Conservation (phyloP, 2,113 vertebrate genomes). For the Ailuropoda melanoleuca region DNA sequence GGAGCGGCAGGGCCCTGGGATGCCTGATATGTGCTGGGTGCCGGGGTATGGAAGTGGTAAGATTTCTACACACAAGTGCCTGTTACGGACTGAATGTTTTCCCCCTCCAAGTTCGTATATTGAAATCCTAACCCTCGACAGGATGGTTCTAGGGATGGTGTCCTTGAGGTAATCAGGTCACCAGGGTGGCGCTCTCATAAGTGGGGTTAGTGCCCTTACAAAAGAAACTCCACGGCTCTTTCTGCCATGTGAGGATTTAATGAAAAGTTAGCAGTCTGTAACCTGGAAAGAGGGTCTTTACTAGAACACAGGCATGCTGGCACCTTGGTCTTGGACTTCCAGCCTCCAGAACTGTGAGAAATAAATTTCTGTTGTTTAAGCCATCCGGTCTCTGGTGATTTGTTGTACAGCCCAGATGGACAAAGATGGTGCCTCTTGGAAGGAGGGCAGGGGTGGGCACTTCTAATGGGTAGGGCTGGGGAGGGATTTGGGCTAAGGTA, state of each 20-base stretch:
- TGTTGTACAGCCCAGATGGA: neutral
- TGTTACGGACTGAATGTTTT: neutral
- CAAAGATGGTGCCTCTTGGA: neutral
- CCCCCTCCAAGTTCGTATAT: neutral
- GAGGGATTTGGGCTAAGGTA: neutral
- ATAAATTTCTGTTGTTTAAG: neutral
- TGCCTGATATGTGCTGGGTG: neutral
- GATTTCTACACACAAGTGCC: neutral
- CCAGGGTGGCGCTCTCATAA: neutral
- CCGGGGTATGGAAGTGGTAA: neutral
- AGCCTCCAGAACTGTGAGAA: neutral
- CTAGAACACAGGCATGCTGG: neutral
- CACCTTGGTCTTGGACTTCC: neutral
- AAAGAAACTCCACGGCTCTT: neutral
- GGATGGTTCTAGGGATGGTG: neutral
- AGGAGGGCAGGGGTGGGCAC: neutral
- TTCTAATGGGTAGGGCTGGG: neutral
- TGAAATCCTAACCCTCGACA: neutral
- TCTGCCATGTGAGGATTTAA: neutral
- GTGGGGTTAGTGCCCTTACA: neutral
- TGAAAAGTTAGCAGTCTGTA: neutral
- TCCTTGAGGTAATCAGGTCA: neutral
- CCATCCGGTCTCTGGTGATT: too few species aligned
- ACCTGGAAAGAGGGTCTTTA: neutral
- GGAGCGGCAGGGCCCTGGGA: neutral